Evolutionary conservation across 2,797 vertebrate species (phyloP), one percentile per base, ranked within the genome.

Genomic region (Bovichtus variegatus): DNA sequence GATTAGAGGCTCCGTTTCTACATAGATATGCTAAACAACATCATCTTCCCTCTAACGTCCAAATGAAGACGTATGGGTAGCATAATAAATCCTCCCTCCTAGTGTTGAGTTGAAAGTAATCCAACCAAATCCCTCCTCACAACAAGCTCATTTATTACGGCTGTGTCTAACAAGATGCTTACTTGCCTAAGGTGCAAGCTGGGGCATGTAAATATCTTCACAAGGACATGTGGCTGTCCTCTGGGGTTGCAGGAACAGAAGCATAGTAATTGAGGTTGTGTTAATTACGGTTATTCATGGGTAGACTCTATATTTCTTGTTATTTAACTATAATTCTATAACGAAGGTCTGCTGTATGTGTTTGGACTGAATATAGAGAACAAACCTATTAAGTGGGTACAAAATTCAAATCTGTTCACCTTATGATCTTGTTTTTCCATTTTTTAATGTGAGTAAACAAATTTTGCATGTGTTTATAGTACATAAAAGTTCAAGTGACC

Each of bases 81-180:
- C 78, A 81, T 82, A 81, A 86, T 89, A 84, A 89, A 90, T 87
- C 75, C 68, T 77, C 53, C 70, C 78, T 85, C 44, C 77, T 63
- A 72, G 84, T 77, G 81, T 86, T 58, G 69, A 85, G 71, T 84
- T 88, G 80, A 93, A 90, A 89, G 83, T 89, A 89, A 92, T 92
- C 89, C 87, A 83, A 78, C 34, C 69, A 91, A 90, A 91, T 93
- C 90, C 90, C 87, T 80, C 71, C 59, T 84, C 82, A 85, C 82
- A 89, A 90, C 84, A 87, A 87, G 71, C 90, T 89, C 69, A 84
- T 92, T 88, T 86, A 91, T 86, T 82, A 72, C 62, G 0, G 57
- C 76, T 74, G 70, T 83, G 86, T 88, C 68, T 82, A 89, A 91
- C 91, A 89, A 88, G 84, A 89, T 87, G 74, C 85, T 88, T 81